Evolutionary conservation across 2,113 vertebrate species (phyloP).

Genomic region (Protomyctophum bolini): DNA sequence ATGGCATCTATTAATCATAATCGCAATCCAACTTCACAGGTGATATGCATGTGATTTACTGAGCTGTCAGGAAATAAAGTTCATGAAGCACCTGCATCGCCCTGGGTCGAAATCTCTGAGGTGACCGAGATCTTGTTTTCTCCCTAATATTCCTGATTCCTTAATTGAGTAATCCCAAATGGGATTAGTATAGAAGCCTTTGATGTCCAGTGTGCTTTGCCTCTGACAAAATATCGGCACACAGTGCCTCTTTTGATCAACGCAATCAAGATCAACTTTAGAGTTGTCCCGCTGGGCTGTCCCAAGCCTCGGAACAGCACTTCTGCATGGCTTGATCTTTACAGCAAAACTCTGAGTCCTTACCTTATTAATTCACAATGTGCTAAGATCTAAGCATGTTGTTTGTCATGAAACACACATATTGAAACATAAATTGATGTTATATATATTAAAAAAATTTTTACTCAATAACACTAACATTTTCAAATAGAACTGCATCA

Average conservation of each 20-base stretch:
- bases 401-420: too few relatives aligned
- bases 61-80: neutral
- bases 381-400: neutral
- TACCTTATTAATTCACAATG: slow-evolving; percentile 34
- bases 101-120: slow-evolving; percentile 23
- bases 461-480: too few relatives aligned
- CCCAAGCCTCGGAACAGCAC: slow-evolving; percentile 46
- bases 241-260: slow-evolving; percentile 66
- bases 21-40: neutral
- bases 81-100: slow-evolving; percentile 27
- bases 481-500: too few relatives aligned
- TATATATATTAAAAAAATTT: too few relatives aligned
- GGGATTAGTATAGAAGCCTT: slow-evolving; percentile 64
- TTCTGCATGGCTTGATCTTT: slow-evolving; percentile 59
- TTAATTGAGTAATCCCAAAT: slow-evolving; percentile 67
- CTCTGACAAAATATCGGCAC: slow-evolving; percentile 44
- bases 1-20: slow-evolving; percentile 6
- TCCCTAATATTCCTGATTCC: slow-evolving; percentile 35
- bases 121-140: slow-evolving; percentile 36
- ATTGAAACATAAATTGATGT: too few relatives aligned
- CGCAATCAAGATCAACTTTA: slow-evolving; percentile 66
- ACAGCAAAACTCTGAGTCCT: slow-evolving; percentile 29
- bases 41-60: slow-evolving; percentile 4
- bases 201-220: slow-evolving; percentile 51
- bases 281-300: slow-evolving; percentile 48